Base-by-base conservation (phyloP, 2,113 vertebrate species). In the Lethenteron camtschaticum region DNA sequence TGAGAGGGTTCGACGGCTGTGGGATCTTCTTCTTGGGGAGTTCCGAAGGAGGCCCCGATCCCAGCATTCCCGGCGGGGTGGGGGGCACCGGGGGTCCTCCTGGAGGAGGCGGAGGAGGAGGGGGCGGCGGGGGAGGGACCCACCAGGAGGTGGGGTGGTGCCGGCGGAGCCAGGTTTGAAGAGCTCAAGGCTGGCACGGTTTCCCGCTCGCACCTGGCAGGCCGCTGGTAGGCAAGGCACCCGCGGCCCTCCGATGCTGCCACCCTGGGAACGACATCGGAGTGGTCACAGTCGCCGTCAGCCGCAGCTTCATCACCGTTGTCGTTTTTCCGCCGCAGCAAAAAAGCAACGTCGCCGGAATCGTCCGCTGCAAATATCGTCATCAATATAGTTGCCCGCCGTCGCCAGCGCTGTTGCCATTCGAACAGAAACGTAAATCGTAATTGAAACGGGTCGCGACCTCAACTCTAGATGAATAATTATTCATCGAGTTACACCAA, bases 11-110 rank as follows among this genome's bases (percentile, higher is more conserved):
- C 0, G 84, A 75, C 0, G 92, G 89, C 76, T 95, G 90, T 24
- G 94, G 94, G 76, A 90, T 88, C 77, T 82, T 95, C 77, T 96
- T 99, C 83, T 81, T 95, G 79, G 87, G 92, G 56, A 88, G 73
- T 10, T 79, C 75, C 1, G 79, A 77, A 56, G 87, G 86, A 59
- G 85, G 80, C 60, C 84, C 68, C 10, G 86, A 86, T 55, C 83
- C 84, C 10, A 85, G 74, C 8, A 66, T 66, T 11, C 63, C 63
- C 2, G 82, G 80, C 63, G 85, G 81, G 82, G 84, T 0, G 88
- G 87, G 0, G 86, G 1, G 85, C 87, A 11, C 88, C 87, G 0
- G 85, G 88, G 87, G 87, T 1, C 85, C 86, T 0, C 87, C 86
- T 0, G 89, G 89, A 6, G 88, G 88, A 3, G 84, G 87, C 0